These are phyloP conservation scores for Dryocosmus kuriphilus DNA, from an alignment of 2,888 invertebrate species.

Conservation along the genomic window DNA sequence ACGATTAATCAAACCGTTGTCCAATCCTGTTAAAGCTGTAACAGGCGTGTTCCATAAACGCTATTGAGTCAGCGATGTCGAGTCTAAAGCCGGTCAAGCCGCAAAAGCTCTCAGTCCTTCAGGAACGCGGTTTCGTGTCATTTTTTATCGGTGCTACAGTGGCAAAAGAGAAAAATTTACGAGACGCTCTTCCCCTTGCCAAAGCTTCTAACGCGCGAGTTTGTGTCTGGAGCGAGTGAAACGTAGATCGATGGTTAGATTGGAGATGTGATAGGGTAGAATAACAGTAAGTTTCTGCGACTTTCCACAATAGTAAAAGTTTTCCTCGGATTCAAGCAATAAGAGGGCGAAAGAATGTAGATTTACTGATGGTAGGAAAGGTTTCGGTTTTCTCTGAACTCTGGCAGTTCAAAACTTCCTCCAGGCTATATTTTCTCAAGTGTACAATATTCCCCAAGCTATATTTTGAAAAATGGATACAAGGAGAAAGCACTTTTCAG, in stretches of 20 bases:
- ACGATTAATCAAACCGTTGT: conserved; percentile 37
- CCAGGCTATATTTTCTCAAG: not conserved
- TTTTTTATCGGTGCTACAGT: conserved; percentile 14
- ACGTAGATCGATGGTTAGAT: conserved; percentile 17
- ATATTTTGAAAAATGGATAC: not conserved
- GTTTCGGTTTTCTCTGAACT: not conserved
- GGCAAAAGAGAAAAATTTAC: conserved; percentile 36
- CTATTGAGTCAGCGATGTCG: conserved; percentile 17
- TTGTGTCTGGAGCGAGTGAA: conserved; percentile 1
- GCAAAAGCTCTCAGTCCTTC: conserved; percentile 30
- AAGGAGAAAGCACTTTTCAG: not conserved
- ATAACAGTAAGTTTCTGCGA: conserved; percentile 11
- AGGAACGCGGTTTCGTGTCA: conserved; percentile 31
- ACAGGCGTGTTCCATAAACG: conserved; percentile 29
- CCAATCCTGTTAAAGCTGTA: conserved; percentile 28
- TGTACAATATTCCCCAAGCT: not conserved
- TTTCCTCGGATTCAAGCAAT: conserved; percentile 5
- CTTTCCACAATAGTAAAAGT: conserved; percentile 1
- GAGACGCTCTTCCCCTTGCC: not conserved
- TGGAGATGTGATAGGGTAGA: not conserved
- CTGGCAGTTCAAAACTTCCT: not conserved
- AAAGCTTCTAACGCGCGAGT: conserved; percentile 12
- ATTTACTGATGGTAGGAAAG: not conserved
- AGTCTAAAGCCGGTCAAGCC: conserved; percentile 34
- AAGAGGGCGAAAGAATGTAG: conserved; percentile 4